These are phyloP conservation scores for Chelmon rostratus DNA, from an alignment of 2,797 vertebrate genomes.

Conservation along the genomic window DNA sequence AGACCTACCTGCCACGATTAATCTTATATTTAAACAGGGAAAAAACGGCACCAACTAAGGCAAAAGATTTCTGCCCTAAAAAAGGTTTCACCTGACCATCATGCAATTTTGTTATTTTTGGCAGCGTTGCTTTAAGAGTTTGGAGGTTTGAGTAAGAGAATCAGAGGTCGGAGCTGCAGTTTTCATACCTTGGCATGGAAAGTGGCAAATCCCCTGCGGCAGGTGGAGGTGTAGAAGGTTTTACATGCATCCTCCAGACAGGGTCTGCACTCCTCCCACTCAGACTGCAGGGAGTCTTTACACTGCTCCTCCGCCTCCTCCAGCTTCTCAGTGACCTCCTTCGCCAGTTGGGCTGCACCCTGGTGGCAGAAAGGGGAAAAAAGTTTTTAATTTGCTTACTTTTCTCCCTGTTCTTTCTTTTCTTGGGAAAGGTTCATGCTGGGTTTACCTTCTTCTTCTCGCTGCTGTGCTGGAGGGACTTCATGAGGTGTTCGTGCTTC, in stretches of 20 bases:
- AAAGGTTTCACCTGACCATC: background rate
- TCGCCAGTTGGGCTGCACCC: constrained; percentile 88
- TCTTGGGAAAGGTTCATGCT: background rate
- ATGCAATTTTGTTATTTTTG: background rate
- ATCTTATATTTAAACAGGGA: background rate
- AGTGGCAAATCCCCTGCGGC: constrained; percentile 84
- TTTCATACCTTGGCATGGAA: constrained; percentile 87
- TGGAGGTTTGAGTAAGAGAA: background rate
- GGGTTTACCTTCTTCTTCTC: constrained; percentile 90
- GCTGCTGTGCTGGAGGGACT: constrained; percentile 89
- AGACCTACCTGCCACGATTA: no score
- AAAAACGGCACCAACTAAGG: background rate
- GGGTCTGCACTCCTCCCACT: constrained; percentile 90
- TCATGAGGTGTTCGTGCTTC: constrained; percentile 91
- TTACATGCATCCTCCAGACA: constrained; percentile 92
- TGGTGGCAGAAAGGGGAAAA: constrained; percentile 61
- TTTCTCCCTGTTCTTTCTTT: background rate
- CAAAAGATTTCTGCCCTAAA: background rate
- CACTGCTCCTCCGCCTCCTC: constrained; percentile 90
- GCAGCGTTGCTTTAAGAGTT: background rate
- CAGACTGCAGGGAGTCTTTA: constrained; percentile 84
- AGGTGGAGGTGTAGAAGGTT: constrained; percentile 88
- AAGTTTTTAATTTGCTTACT: background rate
- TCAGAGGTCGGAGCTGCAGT: background rate
- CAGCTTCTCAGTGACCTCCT: constrained; percentile 90